Percentiles rank a stretch among this genome's conserved stretches.
phyloP scores from a whole-genome alignment of 2,113 vertebrate genomes.

The Brachirus orientalis region DNA sequence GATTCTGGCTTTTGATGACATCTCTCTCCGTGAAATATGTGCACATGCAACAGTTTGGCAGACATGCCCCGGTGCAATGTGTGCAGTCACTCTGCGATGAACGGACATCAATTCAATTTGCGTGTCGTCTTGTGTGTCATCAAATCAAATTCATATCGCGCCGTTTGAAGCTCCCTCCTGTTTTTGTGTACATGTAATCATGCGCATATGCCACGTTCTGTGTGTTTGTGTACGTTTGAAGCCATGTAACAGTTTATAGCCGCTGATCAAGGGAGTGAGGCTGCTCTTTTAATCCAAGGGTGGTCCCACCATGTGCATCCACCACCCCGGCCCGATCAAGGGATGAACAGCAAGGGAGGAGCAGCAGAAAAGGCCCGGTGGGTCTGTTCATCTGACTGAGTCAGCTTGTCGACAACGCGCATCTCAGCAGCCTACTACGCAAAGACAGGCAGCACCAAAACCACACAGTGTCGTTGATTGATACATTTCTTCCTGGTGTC shows the following conservation, averaged over 20 bases:
- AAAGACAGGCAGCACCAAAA: slow-evolving; percentile 48
- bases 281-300: slow-evolving; percentile 53
- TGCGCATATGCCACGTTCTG: slow-evolving; percentile 20
- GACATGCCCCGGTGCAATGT: slow-evolving; percentile 2
- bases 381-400: slow-evolving; percentile 43
- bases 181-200: slow-evolving; percentile 49
- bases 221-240: slow-evolving; percentile 47
- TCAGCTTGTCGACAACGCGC: slow-evolving; percentile 41
- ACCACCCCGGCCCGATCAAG: slow-evolving; percentile 46
- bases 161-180: slow-evolving; percentile 12
- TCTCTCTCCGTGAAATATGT: slow-evolving; percentile 23
- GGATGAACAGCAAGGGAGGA: slow-evolving; percentile 19
- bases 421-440: slow-evolving; percentile 59
- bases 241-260: slow-evolving; percentile 30
- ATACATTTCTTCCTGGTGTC: slow-evolving; percentile 47
- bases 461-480: slow-evolving; percentile 62
- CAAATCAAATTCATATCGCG: slow-evolving; percentile 19
- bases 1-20: not conserved
- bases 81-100: not conserved
- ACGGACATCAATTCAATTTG: slow-evolving; percentile 22
- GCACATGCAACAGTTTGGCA: slow-evolving; percentile 1
- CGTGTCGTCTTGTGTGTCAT: slow-evolving; percentile 35
- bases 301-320: slow-evolving; percentile 68
- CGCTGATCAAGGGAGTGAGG: slow-evolving; percentile 52
- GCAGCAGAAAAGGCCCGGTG: slow-evolving; percentile 32